Base-by-base conservation (phyloP, 1,140 invertebrate species). In the Andrena cerasifolii region DNA sequence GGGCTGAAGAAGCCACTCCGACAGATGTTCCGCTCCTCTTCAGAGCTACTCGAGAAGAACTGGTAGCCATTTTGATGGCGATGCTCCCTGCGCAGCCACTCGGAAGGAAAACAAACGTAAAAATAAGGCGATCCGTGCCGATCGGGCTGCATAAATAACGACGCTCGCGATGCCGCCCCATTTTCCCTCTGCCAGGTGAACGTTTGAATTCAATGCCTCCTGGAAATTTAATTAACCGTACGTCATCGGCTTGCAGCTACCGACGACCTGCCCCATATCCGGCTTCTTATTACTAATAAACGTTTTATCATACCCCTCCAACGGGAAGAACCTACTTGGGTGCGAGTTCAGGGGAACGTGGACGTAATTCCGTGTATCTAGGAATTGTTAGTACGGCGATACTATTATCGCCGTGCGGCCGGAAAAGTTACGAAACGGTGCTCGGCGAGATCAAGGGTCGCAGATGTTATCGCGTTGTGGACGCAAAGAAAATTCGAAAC, bases 1-100 rank as follows among this genome's bases (percentile, higher is more conserved):
- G 28, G 80, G 56, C 73, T 33, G 53, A 78, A 83, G 83, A 82
- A 80, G 76, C 76, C 83, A 86, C 84, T 77, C 71, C 83, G 83
- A 86, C 84, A 86, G 84, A 86, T 86, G 84, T 82, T 86, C 83
- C 68, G 68, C 71, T 36, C 24, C 49, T 72, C 73, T 85, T 63
- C 36, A 82, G 71, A 82, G 76, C 65, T 51, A 78, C 80, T 86
- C 80, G 59, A 82, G 84, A 75, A 77, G 83, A 84, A 80, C 77
- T 76, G 82, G 77, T 76, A 71, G 80, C 78, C 82, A 68, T 83
- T 83, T 83, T 79, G 78, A 78, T 82, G 68, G 59, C 75, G 51
- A 65, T 68, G 65, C 65, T 67, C 62, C 40, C 43, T 21, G 24
- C 26, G 16, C 36, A n/a, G 28, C 6, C 79, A 65, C 73, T 71